Conservation (phyloP, 2,797 vertebrate species). For the Characodon lateralis region DNA sequence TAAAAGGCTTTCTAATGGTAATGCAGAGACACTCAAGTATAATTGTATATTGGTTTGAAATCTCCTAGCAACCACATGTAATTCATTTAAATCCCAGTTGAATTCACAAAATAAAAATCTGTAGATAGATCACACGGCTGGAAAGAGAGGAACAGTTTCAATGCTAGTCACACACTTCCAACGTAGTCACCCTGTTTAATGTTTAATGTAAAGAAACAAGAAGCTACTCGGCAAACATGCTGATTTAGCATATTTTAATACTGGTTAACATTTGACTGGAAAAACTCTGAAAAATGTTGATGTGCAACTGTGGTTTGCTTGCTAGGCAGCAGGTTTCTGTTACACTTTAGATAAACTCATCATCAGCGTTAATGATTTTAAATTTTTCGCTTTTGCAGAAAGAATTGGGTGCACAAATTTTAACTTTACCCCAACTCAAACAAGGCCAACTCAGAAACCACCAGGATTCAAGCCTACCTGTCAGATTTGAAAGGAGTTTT, state of each 20-base stretch:
- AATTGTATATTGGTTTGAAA: background rate
- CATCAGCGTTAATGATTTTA: too few relatives aligned
- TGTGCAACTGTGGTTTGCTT: background rate
- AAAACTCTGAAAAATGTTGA: background rate
- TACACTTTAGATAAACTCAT: background rate
- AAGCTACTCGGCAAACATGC: background rate
- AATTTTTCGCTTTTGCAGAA: too few relatives aligned
- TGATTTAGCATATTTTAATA: background rate
- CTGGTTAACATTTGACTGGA: background rate
- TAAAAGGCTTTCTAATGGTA: conserved; percentile 3
- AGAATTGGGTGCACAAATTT: too few relatives aligned
- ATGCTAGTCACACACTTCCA: conserved; percentile 1
- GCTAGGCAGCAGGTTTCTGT: background rate
- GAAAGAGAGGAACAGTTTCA: background rate
- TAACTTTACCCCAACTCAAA: too few relatives aligned
- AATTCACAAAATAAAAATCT: conserved; percentile 7
- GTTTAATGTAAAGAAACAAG: conserved; percentile 3
- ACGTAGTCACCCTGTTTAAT: background rate
- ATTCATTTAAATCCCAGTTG: background rate
- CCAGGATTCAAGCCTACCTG: too few relatives aligned
- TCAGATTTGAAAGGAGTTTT: too few relatives aligned
- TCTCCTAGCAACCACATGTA: conserved; percentile 13
- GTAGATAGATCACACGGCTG: background rate
- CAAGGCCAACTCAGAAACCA: too few relatives aligned
- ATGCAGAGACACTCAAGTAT: background rate